Evolutionary conservation across 2,888 invertebrate species (phyloP).

Genomic region (Tetragonula carbonaria): DNA sequence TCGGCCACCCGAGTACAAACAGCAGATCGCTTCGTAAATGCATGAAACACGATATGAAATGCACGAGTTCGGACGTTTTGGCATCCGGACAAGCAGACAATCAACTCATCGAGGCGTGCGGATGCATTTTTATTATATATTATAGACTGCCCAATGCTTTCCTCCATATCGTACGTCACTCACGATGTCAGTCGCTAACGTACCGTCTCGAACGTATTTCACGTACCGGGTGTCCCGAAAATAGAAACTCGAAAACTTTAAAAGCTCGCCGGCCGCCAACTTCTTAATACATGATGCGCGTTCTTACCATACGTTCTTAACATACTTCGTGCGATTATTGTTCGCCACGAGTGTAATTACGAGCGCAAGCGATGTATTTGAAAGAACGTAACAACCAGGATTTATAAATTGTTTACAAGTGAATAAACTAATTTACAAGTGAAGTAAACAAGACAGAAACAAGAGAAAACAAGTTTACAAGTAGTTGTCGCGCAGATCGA

Average conservation of each 20-base stretch:
- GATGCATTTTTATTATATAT: conserved; percentile 84
- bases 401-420: neutral
- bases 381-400: neutral
- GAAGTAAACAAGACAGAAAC: too few relatives aligned
- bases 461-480: too few relatives aligned
- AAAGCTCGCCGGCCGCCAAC: neutral
- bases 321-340: neutral
- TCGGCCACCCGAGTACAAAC: conserved; percentile 77
- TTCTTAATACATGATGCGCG: neutral
- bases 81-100: conserved; percentile 84
- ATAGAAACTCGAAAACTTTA: conserved; percentile 24
- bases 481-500: neutral
- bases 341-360: neutral
- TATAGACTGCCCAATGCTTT: conserved; percentile 83
- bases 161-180: conserved; percentile 82
- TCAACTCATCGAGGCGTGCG: conserved; percentile 84
- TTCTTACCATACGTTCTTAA: too few relatives aligned
- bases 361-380: neutral
- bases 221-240: conserved; percentile 81
- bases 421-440: too few relatives aligned
- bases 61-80: conserved; percentile 84
- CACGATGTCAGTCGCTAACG: conserved; percentile 83
- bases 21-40: conserved; percentile 76
- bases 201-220: conserved; percentile 83
- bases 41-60: conserved; percentile 83